Base-by-base conservation (phyloP, 2,113 vertebrate species). In the Neopipo cinnamomea region DNA sequence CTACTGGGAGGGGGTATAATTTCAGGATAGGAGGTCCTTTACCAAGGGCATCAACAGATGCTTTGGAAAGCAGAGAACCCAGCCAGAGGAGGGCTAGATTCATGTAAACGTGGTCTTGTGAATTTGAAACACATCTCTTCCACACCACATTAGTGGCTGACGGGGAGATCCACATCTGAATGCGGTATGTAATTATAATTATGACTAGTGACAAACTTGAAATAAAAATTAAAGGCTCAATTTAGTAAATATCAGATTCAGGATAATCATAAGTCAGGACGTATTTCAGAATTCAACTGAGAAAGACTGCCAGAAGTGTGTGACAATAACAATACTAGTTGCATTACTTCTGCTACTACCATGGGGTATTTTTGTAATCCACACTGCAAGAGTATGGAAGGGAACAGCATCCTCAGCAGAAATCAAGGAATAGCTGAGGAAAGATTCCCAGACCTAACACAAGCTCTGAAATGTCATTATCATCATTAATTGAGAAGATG, bases 381-480 rank as follows among this genome's bases (percentile, higher is more conserved):
- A n/a, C n/a, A 15, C 19, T 82, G 49, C 46, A 42, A 10, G 74
- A 79, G 9, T 11, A 78, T 12, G 21, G 80, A 72, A 78, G 46
- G n/a, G 88, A 94, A 75, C 14, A 49, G 41, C 8, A 86, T 16
- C 44, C 52, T 72, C 49, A 87, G 82, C 56, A 92, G 56, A 92
- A 92, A 83, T 44, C 19, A 86, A 87, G 18, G 24, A 91, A 61
- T 35, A 52, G n/a, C 19, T 72, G 68, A 76, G 47, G 65, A 56
- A 95, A 86, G 11, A 68, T 84, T 86, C 84, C 61, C 68, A 96
- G 61, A 82, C 11, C 4, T 53, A 85, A 89, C 74, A 39, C n/a
- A 91, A 39, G 41, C 61, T 94, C 84, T 78, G 80, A 85, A 94
- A 95, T 62, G 37, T 62, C 53, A 72, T 88, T 92, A 70, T 41